These are phyloP conservation scores for Eumerus sabulonum DNA, from an alignment of 2,888 invertebrate species.

Conservation along the genomic window DNA sequence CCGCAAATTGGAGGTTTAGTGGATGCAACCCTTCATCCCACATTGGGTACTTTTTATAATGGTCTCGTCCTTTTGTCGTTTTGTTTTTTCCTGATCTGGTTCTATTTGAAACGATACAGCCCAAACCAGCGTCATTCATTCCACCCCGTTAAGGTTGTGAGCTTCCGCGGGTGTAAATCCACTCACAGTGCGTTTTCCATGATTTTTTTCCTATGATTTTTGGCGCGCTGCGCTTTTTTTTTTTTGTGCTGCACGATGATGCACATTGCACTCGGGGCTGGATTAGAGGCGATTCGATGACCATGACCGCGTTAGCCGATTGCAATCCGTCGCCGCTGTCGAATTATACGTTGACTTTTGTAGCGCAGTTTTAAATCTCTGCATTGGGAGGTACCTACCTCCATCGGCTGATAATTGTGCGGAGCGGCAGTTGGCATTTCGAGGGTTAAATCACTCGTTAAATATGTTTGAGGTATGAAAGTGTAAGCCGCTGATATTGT, in stretches of 20 bases:
- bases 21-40: slow-evolving; percentile 62
- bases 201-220: no score
- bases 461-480: slow-evolving; percentile 69
- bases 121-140: slow-evolving; percentile 21
- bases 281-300: slow-evolving; percentile 44
- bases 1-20: slow-evolving; percentile 68
- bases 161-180: slow-evolving; percentile 56
- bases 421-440: slow-evolving; percentile 49
- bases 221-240: slow-evolving; percentile 16
- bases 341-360: slow-evolving; percentile 64
- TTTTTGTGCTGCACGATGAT: slow-evolving; percentile 30
- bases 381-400: slow-evolving; percentile 9
- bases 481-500: slow-evolving; percentile 68
- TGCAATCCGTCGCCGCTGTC: slow-evolving; percentile 62
- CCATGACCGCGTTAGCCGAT: slow-evolving; percentile 68
- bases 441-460: slow-evolving; percentile 68
- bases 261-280: slow-evolving; percentile 57
- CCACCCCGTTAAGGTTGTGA: slow-evolving; percentile 54
- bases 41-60: slow-evolving; percentile 48
- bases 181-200: slow-evolving; percentile 40
- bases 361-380: slow-evolving; percentile 60
- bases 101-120: slow-evolving; percentile 31
- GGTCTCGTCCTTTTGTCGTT: slow-evolving; percentile 18
- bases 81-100: slow-evolving; percentile 19
- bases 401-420: slow-evolving; percentile 4